phyloP scores from a whole-genome alignment of 2,888 invertebrate genomes.

The Stegana nigrithorax region DNA sequence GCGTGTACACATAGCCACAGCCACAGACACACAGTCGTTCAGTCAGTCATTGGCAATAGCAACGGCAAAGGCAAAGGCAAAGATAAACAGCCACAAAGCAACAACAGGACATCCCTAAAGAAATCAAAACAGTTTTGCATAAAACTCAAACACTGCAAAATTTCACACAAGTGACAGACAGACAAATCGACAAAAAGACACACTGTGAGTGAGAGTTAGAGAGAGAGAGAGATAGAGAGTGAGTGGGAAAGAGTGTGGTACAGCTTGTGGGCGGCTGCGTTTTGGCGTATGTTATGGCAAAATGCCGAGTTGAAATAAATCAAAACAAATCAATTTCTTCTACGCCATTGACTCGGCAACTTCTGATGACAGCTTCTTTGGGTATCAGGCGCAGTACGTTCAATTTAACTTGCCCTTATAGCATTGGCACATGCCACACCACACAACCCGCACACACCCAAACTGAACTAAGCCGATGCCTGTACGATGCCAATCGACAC shows the following conservation, averaged over 20 bases:
- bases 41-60: constrained; percentile 17
- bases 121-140: constrained; percentile 43
- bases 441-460: background rate
- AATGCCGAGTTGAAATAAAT: constrained; percentile 41
- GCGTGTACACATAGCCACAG: background rate
- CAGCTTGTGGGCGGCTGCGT: no score
- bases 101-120: constrained; percentile 20
- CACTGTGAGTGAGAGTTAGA: no score
- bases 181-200: background rate
- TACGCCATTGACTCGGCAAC: constrained; percentile 46
- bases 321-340: constrained; percentile 57
- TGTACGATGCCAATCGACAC: constrained; percentile 19
- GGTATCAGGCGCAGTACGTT: background rate
- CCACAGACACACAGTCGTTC: background rate
- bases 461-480: background rate
- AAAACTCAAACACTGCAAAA: constrained; percentile 14
- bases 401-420: no score
- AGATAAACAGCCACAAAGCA: constrained; percentile 15
- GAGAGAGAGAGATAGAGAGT: no score
- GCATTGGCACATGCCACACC: background rate
- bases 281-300: no score
- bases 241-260: no score
- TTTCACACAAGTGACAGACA: constrained; percentile 18
- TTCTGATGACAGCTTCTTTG: constrained; percentile 43
- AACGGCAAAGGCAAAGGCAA: background rate